These are phyloP conservation scores for Cavia porcellus DNA, from an alignment of 2,113 vertebrate species.

Conservation along the genomic window DNA sequence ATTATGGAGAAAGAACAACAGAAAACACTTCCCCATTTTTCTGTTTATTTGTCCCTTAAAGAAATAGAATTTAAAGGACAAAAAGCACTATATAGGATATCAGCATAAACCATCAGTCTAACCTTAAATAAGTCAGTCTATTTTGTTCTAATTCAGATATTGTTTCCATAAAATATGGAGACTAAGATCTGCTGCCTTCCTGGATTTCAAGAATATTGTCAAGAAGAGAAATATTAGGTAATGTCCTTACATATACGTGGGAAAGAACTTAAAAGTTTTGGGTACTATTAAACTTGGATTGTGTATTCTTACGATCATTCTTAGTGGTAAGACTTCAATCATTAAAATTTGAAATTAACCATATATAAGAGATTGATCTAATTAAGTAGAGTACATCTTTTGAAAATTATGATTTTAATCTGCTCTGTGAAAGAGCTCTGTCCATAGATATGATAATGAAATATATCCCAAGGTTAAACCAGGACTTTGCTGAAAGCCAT, in stretches of 20 bases:
- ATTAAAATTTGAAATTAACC: constrained; percentile 38
- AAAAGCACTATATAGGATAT: constrained; percentile 1
- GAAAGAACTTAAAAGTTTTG: background rate
- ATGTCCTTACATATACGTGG: background rate
- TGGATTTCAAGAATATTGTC: constrained; percentile 58
- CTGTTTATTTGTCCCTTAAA: constrained; percentile 43
- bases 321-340: constrained; percentile 14
- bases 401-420: constrained; percentile 82
- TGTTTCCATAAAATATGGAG: constrained; percentile 55
- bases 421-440: constrained; percentile 76
- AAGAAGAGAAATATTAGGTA: constrained; percentile 18
- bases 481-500: constrained; percentile 75
- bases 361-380: constrained; percentile 27
- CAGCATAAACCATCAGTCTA: constrained; percentile 17
- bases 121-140: constrained; percentile 58
- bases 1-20: constrained; percentile 38
- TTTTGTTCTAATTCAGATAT: constrained; percentile 36
- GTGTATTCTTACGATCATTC: background rate
- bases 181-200: background rate
- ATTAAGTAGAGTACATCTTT: constrained; percentile 78
- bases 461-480: constrained; percentile 82
- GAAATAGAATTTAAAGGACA: constrained; percentile 54
- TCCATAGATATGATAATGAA: constrained; percentile 81
- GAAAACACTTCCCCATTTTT: constrained; percentile 39
- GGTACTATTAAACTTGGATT: constrained; percentile 20